Evolutionary conservation across 1,140 invertebrate species (phyloP).

Genomic region (Cydia splendana): DNA sequence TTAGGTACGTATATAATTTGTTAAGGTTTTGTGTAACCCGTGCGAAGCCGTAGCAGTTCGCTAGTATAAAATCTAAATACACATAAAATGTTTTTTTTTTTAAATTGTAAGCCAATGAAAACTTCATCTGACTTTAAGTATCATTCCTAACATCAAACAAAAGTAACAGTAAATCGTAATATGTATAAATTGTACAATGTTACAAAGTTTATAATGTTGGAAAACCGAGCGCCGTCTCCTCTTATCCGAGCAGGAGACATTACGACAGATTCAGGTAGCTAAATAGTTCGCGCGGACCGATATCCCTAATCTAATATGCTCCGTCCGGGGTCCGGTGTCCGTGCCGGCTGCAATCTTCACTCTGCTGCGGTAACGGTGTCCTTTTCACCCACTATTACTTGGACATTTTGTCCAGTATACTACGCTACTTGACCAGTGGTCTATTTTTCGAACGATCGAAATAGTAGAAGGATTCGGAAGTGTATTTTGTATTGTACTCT

Average conservation of each 20-base stretch:
- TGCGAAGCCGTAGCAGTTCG: no score
- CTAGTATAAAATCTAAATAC: no score
- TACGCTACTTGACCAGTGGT: constrained; percentile 39
- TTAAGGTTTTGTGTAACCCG: no score
- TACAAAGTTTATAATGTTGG: neutral
- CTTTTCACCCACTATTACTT: constrained; percentile 51
- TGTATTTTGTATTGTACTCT: neutral
- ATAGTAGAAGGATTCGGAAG: neutral
- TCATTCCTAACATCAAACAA: no score
- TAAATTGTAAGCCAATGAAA: no score
- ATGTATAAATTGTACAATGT: neutral
- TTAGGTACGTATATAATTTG: no score
- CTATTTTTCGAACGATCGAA: neutral
- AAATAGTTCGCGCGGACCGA: constrained; percentile 59
- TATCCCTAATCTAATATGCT: constrained; percentile 68
- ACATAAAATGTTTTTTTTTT: no score
- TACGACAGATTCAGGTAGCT: constrained; percentile 52
- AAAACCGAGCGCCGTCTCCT: constrained; percentile 35
- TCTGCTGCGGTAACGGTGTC: constrained; percentile 48
- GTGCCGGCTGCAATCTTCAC: constrained; percentile 59
- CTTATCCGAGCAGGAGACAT: constrained; percentile 38
- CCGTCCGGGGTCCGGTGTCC: constrained; percentile 46
- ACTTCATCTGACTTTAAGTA: no score
- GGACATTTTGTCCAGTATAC: constrained; percentile 24
- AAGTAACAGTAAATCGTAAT: neutral